Percentiles rank a stretch among this genome's conserved stretches.
Evolutionary conservation across 2,888 invertebrate species (phyloP).

Genomic region (Acholoe squamosa): DNA sequence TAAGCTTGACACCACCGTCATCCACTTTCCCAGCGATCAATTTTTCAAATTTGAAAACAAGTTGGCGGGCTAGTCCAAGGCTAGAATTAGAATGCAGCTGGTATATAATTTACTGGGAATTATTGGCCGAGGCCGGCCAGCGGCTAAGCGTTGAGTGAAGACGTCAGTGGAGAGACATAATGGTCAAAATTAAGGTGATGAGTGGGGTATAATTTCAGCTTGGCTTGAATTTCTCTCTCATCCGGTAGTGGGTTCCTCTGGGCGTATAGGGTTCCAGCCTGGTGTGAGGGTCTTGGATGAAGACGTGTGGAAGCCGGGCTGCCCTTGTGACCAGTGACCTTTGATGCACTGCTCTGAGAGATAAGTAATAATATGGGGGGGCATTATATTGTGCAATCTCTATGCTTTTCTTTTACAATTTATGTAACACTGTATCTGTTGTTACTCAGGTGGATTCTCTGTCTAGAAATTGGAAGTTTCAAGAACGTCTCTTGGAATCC

Average conservation of each 20-base stretch:
- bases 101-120: conserved; percentile 36
- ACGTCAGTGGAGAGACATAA: conserved; percentile 58
- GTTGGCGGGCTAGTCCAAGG: not conserved
- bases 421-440: not conserved
- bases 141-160: conserved; percentile 49
- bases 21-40: conserved; percentile 42
- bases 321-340: conserved; percentile 9
- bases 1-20: not conserved
- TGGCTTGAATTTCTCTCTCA: conserved; percentile 39
- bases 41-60: conserved; percentile 61
- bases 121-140: conserved; percentile 6
- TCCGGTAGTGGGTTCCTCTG: conserved; percentile 33
- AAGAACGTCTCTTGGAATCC: not conserved
- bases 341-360: not conserved
- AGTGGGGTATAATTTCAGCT: conserved; percentile 53
- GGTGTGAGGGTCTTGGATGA: not conserved
- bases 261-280: not conserved
- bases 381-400: not conserved
- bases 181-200: conserved; percentile 57
- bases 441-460: not conserved
- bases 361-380: not conserved
- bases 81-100: conserved; percentile 5
- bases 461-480: not conserved
- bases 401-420: too few species aligned
- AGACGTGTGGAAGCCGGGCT: not conserved